Evolutionary conservation across 2,797 vertebrate species (phyloP).

Genomic region (Distichodus sexfasciatus): DNA sequence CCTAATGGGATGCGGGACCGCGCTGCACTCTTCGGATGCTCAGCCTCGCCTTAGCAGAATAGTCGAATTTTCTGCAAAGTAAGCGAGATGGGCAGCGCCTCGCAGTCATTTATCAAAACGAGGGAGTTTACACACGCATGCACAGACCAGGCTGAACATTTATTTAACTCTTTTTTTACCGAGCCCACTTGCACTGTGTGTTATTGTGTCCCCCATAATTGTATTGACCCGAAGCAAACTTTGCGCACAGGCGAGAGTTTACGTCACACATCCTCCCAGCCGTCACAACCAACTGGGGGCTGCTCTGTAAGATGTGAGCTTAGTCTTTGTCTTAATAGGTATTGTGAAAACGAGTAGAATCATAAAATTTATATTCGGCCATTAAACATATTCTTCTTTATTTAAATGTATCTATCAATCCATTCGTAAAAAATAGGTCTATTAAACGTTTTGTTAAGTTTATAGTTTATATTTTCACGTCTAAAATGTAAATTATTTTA

Average conservation of each 20-base stretch:
- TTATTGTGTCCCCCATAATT: conserved; percentile 48
- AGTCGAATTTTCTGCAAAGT: conserved; percentile 54
- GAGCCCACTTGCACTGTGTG: conserved; percentile 41
- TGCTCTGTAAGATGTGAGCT: too few species aligned
- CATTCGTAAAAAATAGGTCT: too few species aligned
- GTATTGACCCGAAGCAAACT: conserved; percentile 56
- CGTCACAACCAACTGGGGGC: too few species aligned
- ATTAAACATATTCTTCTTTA: too few species aligned
- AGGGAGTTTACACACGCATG: conserved; percentile 54
- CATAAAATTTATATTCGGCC: too few species aligned
- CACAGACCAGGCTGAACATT: conserved; percentile 42
- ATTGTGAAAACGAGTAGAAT: too few species aligned
- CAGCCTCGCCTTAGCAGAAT: conserved; percentile 47
- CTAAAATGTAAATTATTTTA: too few species aligned
- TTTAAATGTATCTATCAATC: too few species aligned
- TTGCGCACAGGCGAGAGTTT: conserved; percentile 64
- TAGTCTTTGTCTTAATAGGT: too few species aligned
- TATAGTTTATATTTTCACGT: too few species aligned
- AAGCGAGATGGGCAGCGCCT: conserved; percentile 50
- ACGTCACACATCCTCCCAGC: too few species aligned
- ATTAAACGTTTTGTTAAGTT: too few species aligned
- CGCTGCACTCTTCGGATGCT: conserved; percentile 33
- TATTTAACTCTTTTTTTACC: conserved; percentile 64
- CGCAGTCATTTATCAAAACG: conserved; percentile 57
- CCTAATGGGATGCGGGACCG: conserved; percentile 16